These are phyloP conservation scores for Brachionus rubens DNA, from an alignment of 1,140 invertebrate genomes.

Conservation along the genomic window DNA sequence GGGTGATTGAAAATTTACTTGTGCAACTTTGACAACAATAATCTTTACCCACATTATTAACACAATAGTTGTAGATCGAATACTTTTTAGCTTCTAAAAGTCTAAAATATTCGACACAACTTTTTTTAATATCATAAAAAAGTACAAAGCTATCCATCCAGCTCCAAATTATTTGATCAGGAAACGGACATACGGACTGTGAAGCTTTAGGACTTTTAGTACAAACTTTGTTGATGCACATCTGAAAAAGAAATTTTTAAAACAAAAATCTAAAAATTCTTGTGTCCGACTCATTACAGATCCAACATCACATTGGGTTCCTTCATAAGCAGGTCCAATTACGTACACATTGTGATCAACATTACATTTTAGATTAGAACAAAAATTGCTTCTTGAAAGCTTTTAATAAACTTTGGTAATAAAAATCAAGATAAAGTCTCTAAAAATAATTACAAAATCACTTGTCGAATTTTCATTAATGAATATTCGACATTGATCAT, in stretches of 20 bases:
- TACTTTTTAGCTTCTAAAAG: neutral
- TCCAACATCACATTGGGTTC: conserved; percentile 12
- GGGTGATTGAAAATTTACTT: neutral
- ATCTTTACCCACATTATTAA: neutral
- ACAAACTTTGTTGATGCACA: neutral
- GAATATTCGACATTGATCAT: neutral
- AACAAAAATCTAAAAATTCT: neutral
- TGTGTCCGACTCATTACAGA: neutral
- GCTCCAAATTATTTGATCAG: neutral
- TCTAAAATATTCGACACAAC: neutral
- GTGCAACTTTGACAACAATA: neutral
- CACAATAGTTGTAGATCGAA: conserved; percentile 4
- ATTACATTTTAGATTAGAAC: neutral
- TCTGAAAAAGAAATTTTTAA: neutral
- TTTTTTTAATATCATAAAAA: neutral
- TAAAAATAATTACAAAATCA: conserved; percentile 1
- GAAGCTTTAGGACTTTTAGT: neutral
- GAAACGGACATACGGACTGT: neutral
- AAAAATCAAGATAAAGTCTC: neutral
- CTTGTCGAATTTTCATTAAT: neutral
- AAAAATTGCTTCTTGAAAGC: neutral
- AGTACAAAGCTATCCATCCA: conserved; percentile 1
- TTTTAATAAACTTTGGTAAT: neutral
- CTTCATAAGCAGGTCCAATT: neutral
- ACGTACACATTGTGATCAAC: neutral